phyloP scores from a whole-genome alignment of 1,140 invertebrate genomes.

The Cylas formicarius region DNA sequence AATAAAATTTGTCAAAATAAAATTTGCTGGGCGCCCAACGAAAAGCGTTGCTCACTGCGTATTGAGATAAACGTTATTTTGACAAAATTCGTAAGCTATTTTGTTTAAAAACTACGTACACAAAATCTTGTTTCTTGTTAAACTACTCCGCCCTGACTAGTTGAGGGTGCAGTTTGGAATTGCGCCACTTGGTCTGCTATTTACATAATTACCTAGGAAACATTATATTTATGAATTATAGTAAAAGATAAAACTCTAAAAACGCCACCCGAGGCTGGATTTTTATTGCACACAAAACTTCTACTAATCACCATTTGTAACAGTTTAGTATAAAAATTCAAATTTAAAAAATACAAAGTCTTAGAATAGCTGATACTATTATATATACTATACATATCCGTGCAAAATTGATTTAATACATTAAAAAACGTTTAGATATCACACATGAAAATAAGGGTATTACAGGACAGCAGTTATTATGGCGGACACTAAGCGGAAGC shows the following conservation, averaged over 20 bases:
- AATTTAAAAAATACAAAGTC: conserved; percentile 45
- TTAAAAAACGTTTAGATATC: conserved; percentile 40
- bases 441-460: conserved; percentile 40
- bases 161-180: conserved; percentile 25
- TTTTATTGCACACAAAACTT: conserved; percentile 43
- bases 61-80: conserved; percentile 3
- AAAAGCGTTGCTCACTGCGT: no score
- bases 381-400: conserved; percentile 43
- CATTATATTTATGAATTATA: conserved; percentile 29
- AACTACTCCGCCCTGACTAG: conserved; percentile 22
- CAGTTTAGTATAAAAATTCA: conserved; percentile 46
- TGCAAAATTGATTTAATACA: conserved; percentile 42
- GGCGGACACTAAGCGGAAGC: conserved; percentile 34
- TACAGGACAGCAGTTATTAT: conserved; percentile 24
- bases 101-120: conserved; percentile 19
- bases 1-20: conserved; percentile 16
- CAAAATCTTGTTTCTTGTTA: conserved; percentile 16
- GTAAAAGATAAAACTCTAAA: conserved; percentile 39
- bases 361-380: conserved; percentile 44
- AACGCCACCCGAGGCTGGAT: conserved; percentile 19
- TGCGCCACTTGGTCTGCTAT: conserved; percentile 30
- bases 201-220: conserved; percentile 39
- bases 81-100: conserved; percentile 14
- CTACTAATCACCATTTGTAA: conserved; percentile 43
- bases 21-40: not conserved